Evolutionary conservation across 2,888 invertebrate genomes (phyloP), one percentile per base, ranked within the genome.

Genomic region (Pterostichus niger): DNA sequence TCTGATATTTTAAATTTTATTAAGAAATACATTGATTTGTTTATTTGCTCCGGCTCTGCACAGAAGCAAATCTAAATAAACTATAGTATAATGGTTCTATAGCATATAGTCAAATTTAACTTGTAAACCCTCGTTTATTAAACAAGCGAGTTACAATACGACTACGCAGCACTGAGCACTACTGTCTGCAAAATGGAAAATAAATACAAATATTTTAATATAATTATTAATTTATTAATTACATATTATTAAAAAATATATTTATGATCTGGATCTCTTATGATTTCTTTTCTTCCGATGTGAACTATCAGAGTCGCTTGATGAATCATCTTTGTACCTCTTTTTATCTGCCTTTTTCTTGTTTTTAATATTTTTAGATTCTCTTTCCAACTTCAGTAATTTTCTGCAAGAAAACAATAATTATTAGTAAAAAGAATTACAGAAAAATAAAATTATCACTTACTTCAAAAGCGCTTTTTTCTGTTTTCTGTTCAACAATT

Each of bases 391-490:
- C 88, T 94, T 94, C 85, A 94, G 93, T 75, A 95, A 88, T 89
- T 94, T 95, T 85, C 93, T 93, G 88, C 52, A 90, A 91, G 76
- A 85, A 85, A 85, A 84, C 46, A 78, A 24, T 24, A 56, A 73
- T 75, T 68, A 59, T 83, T 59, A 80, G 35, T 44, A 52, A 31
- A 68, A 35, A 78, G 35, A 82, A 49, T 73, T n/a, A 80, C 0
- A 78, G 49, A 9, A 79, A 59, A 13, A 83, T 24, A 15, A 10
- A 17, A 6, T 17, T 11, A 59, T 17, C 7, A 87, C 91, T 90
- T 91, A 95, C 95, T 95, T 97, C n/a, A 98, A 91, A 15, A 98
- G 90, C 87, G 96, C 97, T 86, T 96, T 94, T 90, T 98, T 98
- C 88, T 98, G 97, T 87, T 97, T 96, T 84, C 94, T 95, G 5